These are phyloP conservation scores for Pseudochaenichthys georgianus DNA, from an alignment of 2,797 vertebrate genomes.

Conservation along the genomic window DNA sequence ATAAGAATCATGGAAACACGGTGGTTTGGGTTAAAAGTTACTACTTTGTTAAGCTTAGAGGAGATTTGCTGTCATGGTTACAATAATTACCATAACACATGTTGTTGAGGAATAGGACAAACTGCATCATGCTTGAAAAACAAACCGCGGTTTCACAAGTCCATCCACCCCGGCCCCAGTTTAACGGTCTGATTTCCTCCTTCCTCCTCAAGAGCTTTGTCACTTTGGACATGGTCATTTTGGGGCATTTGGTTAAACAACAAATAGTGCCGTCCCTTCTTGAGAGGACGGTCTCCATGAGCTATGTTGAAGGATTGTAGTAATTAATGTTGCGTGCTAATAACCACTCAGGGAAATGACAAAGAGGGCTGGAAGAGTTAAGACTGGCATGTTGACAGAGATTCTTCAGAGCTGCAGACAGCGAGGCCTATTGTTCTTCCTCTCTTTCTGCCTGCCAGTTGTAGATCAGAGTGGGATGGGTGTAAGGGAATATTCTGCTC, in stretches of 20 bases:
- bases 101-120: neutral
- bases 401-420: constrained; percentile 74
- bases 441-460: constrained; percentile 78
- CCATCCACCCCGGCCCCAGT: neutral
- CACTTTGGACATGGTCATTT: neutral
- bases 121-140: neutral
- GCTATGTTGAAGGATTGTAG: constrained; percentile 27
- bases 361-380: constrained; percentile 62
- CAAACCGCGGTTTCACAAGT: neutral
- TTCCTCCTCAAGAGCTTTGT: constrained; percentile 7
- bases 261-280: constrained; percentile 2
- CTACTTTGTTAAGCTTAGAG: neutral
- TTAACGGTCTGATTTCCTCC: neutral
- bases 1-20: neutral
- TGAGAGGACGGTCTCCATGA: constrained; percentile 12
- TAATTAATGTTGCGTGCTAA: constrained; percentile 66
- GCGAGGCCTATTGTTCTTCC: constrained; percentile 76
- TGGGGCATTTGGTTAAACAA: constrained; percentile 1
- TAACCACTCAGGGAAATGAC: constrained; percentile 60
- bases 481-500: constrained; percentile 69
- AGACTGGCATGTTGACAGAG: constrained; percentile 71
- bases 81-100: neutral
- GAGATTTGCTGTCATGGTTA: neutral
- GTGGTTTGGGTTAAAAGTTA: neutral
- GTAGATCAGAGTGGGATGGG: constrained; percentile 76